A percentile compares a stretch with the other conserved stretches of the same genome.
phyloP scores from a whole-genome alignment of 1,140 invertebrate species.

The Drosophila biarmipes region DNA sequence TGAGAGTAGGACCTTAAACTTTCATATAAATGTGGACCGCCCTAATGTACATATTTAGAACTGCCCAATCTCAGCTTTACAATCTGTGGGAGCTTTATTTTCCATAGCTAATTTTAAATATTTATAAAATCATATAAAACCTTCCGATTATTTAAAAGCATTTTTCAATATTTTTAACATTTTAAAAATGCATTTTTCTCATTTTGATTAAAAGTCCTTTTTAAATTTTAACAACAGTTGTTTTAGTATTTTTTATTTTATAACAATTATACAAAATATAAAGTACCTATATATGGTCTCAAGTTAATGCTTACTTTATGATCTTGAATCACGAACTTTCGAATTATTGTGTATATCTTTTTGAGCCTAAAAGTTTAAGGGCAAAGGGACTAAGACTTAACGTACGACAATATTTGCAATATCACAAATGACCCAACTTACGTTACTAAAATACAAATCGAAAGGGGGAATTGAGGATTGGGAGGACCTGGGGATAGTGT shows the following conservation, averaged over 20 bases:
- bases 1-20: no score
- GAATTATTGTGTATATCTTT: constrained; percentile 20
- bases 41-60: no score
- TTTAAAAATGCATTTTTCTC: no score
- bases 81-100: no score
- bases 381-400: constrained; percentile 49
- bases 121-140: no score
- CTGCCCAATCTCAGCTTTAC: no score
- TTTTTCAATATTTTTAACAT: no score
- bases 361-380: constrained; percentile 42
- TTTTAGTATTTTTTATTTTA: constrained; percentile 40
- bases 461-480: constrained; percentile 19
- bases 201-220: no score
- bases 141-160: no score
- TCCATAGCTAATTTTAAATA: no score
- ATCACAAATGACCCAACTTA: constrained; percentile 82
- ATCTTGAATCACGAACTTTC: constrained; percentile 17
- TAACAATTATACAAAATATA: constrained; percentile 49
- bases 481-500: not conserved
- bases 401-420: constrained; percentile 71
- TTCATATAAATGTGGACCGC: no score
- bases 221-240: constrained; percentile 7
- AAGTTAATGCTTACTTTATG: constrained; percentile 43
- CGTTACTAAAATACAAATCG: constrained; percentile 60
- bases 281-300: constrained; percentile 27